phyloP scores from a whole-genome alignment of 2,888 invertebrate genomes.

The Reticulitermes lucifugus region DNA sequence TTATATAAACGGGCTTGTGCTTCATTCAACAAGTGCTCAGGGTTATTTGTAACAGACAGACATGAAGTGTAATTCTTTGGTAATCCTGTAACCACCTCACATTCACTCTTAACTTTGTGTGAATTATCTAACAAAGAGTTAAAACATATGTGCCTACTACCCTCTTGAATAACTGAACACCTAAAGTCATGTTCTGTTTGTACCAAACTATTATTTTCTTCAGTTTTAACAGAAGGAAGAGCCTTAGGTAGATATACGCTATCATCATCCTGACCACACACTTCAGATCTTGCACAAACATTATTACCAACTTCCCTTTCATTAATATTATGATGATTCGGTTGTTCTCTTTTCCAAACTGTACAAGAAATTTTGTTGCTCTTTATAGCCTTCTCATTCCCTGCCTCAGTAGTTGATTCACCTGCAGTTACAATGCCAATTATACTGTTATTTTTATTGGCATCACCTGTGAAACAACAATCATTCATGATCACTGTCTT shows the following conservation, averaged over 20 bases:
- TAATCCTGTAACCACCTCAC: neutral
- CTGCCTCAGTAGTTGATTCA: neutral
- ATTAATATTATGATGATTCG: neutral
- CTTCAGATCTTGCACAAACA: neutral
- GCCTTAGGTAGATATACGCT: neutral
- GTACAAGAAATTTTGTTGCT: neutral
- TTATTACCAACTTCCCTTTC: neutral
- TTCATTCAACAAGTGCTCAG: neutral
- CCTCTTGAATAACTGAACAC: neutral
- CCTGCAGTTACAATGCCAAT: neutral
- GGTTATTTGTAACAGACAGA: neutral
- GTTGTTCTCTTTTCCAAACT: neutral
- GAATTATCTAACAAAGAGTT: neutral
- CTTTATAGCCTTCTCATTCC: neutral
- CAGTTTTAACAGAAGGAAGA: neutral
- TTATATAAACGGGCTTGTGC: neutral
- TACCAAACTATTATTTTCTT: neutral
- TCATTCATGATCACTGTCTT: neutral
- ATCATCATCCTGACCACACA: neutral
- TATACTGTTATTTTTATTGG: neutral
- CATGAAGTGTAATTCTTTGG: neutral
- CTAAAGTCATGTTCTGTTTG: neutral
- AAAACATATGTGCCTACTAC: neutral
- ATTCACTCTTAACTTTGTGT: neutral
- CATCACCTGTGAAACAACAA: neutral